Conservation (phyloP, 2,797 vertebrate species). For the Mus minutoides region DNA sequence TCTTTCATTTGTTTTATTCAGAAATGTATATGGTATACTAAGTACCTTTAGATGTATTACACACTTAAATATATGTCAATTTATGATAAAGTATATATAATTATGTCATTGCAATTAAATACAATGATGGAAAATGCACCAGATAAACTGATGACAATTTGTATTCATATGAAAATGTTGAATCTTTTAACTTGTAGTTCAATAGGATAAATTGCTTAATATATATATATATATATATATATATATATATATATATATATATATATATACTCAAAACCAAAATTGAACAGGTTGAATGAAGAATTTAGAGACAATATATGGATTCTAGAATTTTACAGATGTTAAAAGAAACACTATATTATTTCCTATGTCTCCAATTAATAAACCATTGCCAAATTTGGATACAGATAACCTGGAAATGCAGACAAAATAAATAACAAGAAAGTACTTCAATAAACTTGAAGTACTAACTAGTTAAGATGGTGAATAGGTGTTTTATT, state of each 20-base stretch:
- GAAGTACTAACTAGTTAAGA: background rate
- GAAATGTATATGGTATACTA: background rate
- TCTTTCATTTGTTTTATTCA: background rate
- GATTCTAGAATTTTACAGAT: background rate
- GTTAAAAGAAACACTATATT: background rate
- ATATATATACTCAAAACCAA: background rate
- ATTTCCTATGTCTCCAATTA: background rate
- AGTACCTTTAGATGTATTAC: background rate
- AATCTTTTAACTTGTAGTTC: background rate
- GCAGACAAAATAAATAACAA: background rate
- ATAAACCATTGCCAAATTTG: background rate
- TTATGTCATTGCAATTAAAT: background rate
- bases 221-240: no score
- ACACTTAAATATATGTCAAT: background rate
- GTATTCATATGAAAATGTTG: background rate
- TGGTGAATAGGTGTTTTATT: background rate
- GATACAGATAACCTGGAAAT: background rate
- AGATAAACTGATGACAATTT: background rate
- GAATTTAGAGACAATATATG: background rate
- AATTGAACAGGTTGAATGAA: background rate
- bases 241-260: no score
- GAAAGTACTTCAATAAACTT: background rate
- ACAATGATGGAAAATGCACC: background rate
- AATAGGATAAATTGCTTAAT: background rate
- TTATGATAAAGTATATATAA: background rate